Evolutionary conservation across 2,888 invertebrate genomes (phyloP).

Genomic region (Callyntrura sp.): DNA sequence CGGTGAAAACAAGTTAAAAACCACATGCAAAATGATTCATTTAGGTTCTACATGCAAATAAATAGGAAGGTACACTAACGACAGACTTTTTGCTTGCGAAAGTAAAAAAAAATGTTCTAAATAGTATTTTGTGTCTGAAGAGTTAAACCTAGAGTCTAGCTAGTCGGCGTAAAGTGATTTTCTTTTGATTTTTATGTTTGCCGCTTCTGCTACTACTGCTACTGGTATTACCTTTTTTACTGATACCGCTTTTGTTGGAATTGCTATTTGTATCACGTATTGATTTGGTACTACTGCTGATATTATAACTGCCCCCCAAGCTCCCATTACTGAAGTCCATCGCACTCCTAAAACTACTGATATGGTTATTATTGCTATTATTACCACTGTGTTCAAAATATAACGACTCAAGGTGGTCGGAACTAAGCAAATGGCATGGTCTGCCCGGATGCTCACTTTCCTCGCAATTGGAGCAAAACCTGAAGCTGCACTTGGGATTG

Average conservation of each 20-base stretch:
- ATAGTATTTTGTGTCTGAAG: too few species aligned
- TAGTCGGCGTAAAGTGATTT: not conserved
- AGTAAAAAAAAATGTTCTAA: too few species aligned
- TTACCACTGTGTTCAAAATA: slow-evolving; percentile 22
- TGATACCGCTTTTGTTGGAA: slow-evolving; percentile 14
- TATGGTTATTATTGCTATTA: not conserved
- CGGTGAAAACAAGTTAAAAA: too few species aligned
- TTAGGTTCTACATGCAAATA: too few species aligned
- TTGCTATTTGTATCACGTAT: not conserved
- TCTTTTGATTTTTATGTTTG: slow-evolving; percentile 38
- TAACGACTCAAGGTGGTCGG: slow-evolving; percentile 69
- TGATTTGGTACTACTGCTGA: slow-evolving; percentile 18
- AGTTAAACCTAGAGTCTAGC: slow-evolving; percentile 34
- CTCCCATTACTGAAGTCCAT: too few species aligned
- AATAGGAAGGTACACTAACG: too few species aligned
- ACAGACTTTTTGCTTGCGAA: too few species aligned
- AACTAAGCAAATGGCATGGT: slow-evolving; percentile 78
- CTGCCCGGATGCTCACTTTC: slow-evolving; percentile 78
- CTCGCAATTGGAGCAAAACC: slow-evolving; percentile 81
- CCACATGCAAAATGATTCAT: too few species aligned
- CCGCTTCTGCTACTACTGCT: slow-evolving; percentile 20
- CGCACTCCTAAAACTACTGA: too few species aligned
- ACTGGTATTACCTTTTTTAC: slow-evolving; percentile 20
- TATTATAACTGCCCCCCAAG: too few species aligned
- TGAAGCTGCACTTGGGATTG: slow-evolving; percentile 75